These are phyloP conservation scores for Schizothorax lantsangensis DNA, from an alignment of 2,797 vertebrate species.

Conservation along the genomic window DNA sequence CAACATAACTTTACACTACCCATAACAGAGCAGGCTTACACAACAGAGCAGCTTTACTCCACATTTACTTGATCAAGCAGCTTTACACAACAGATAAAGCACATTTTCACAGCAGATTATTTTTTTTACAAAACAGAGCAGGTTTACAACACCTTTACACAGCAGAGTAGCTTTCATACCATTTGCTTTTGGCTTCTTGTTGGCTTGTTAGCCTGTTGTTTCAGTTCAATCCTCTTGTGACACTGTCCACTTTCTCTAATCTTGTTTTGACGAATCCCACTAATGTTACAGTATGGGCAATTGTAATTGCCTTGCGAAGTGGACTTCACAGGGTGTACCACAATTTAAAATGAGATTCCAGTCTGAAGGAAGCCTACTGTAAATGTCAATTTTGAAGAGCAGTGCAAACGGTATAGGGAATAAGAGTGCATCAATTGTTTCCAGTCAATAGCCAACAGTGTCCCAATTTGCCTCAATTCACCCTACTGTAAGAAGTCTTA, in stretches of 20 bases:
- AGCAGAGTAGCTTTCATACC: not conserved
- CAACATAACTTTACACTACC: slow-evolving; percentile 9
- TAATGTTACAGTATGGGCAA: not conserved
- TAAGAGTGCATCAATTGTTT: not conserved
- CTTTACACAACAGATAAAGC: not conserved
- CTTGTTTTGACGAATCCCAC: not conserved
- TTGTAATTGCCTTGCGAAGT: not conserved
- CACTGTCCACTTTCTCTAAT: not conserved
- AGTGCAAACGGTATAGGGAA: not conserved
- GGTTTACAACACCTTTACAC: not conserved
- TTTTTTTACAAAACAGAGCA: not conserved
- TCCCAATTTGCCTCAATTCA: too few species aligned
- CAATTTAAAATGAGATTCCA: not conserved
- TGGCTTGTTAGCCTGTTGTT: not conserved
- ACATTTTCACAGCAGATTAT: not conserved
- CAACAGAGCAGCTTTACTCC: not conserved
- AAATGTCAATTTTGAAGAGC: not conserved
- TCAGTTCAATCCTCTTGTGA: slow-evolving; percentile 4
- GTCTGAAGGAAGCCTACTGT: not conserved
- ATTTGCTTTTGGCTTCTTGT: not conserved
- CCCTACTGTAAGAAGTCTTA: not conserved
- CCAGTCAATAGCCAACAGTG: not conserved
- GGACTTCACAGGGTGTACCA: not conserved
- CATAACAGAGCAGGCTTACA: not conserved
- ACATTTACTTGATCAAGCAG: not conserved